phyloP scores from a whole-genome alignment of 2,888 invertebrate species.

The Rosalia funebris region DNA sequence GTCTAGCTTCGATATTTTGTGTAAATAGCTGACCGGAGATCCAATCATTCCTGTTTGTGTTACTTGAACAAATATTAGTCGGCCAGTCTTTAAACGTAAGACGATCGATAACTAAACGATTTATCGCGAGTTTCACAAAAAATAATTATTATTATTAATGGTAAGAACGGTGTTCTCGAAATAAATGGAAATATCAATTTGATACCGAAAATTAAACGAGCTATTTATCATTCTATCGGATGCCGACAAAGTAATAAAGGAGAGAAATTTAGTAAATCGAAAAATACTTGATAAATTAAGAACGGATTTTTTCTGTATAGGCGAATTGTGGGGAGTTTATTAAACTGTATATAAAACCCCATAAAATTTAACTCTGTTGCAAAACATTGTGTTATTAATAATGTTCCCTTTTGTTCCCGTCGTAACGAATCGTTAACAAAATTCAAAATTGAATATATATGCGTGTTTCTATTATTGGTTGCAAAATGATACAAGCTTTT shows the following conservation, averaged over 20 bases:
- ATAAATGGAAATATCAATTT: conserved; percentile 17
- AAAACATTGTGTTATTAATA: no score
- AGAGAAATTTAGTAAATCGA: neutral
- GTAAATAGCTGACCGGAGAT: conserved; percentile 13
- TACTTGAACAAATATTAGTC: conserved; percentile 4
- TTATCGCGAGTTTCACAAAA: neutral
- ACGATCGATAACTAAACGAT: neutral
- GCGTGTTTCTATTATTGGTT: no score
- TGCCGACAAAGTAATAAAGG: conserved; percentile 5
- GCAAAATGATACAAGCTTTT: no score
- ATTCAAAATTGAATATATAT: no score
- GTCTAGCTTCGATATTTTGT: conserved; percentile 10
- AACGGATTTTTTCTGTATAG: neutral
- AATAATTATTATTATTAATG: conserved; percentile 10
- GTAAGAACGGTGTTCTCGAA: neutral
- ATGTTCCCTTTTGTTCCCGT: no score
- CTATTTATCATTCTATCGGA: conserved; percentile 6
- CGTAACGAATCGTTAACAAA: no score
- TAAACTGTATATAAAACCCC: no score
- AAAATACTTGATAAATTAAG: conserved; percentile 10
- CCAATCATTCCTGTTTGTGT: conserved; percentile 16
- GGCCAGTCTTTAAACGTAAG: conserved; percentile 6
- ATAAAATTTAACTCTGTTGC: no score
- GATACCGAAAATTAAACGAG: neutral
- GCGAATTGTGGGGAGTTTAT: no score